Percentiles rank a stretch among this genome's conserved stretches.
Evolutionary conservation across 2,888 invertebrate genomes (phyloP).

Genomic region (Phyllotreta striolata): DNA sequence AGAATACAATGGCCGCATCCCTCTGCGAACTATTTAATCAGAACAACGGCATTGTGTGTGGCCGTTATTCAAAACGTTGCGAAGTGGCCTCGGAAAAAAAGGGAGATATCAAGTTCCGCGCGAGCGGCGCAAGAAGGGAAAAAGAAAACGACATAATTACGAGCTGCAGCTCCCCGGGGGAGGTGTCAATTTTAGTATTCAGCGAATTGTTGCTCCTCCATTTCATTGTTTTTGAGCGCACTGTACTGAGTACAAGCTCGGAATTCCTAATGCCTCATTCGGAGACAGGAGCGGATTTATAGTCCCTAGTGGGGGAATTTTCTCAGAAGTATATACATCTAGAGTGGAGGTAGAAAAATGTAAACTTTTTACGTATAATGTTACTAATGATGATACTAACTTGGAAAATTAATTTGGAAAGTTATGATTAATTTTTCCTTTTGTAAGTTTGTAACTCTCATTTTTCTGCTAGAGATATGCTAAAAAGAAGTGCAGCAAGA

Average conservation of each 20-base stretch:
- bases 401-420: too few species aligned
- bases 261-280: conserved; percentile 25
- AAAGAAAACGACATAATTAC: conserved; percentile 21
- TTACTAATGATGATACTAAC: background rate
- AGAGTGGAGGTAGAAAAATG: too few species aligned
- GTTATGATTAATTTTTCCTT: too few species aligned
- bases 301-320: background rate
- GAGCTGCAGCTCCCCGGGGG: conserved; percentile 3
- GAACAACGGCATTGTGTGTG: background rate
- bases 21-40: conserved; percentile 5
- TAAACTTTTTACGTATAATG: background rate
- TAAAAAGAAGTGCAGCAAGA: too few species aligned
- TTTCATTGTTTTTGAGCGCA: conserved; percentile 19
- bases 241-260: conserved; percentile 18
- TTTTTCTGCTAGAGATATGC: too few species aligned
- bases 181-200: conserved; percentile 23
- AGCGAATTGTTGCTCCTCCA: conserved; percentile 26
- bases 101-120: conserved; percentile 2
- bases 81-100: conserved; percentile 8
- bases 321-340: too few species aligned
- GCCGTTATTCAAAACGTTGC: conserved; percentile 11
- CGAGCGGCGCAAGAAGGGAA: background rate
- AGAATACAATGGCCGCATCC: background rate
- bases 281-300: conserved; percentile 14
- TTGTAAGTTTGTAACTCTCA: too few species aligned